Evolutionary conservation across 2,113 vertebrate species (phyloP).

Genomic region (Pardalotus punctatus): DNA sequence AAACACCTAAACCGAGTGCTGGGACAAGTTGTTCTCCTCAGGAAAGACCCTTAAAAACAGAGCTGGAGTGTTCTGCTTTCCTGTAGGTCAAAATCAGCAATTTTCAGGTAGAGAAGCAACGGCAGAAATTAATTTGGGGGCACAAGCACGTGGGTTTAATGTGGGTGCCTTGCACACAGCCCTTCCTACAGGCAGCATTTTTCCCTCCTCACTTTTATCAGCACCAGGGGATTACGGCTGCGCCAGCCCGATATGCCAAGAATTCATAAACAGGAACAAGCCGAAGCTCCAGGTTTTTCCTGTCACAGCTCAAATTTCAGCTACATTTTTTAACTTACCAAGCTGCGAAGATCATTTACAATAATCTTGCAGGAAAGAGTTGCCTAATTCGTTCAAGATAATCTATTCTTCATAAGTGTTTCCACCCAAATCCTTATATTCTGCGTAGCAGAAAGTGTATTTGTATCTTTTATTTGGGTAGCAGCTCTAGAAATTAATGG

Average conservation of each 20-base stretch:
- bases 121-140: neutral
- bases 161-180: neutral
- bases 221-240: neutral
- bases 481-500: neutral
- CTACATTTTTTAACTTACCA: neutral
- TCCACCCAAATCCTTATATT: neutral
- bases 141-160: accelerated
- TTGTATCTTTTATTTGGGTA: neutral
- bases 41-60: neutral
- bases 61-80: neutral
- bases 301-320: neutral
- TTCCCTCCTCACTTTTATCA: neutral
- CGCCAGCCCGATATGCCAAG: neutral
- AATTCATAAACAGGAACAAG: neutral
- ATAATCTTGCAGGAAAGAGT: neutral
- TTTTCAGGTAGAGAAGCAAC: neutral
- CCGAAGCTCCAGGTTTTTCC: neutral
- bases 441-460: neutral
- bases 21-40: neutral
- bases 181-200: neutral
- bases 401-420: neutral
- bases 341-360: neutral
- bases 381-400: neutral
- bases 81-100: neutral
- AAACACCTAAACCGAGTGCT: neutral